Conservation (phyloP, 2,113 vertebrate genomes). For the Bothrops jararaca region DNA sequence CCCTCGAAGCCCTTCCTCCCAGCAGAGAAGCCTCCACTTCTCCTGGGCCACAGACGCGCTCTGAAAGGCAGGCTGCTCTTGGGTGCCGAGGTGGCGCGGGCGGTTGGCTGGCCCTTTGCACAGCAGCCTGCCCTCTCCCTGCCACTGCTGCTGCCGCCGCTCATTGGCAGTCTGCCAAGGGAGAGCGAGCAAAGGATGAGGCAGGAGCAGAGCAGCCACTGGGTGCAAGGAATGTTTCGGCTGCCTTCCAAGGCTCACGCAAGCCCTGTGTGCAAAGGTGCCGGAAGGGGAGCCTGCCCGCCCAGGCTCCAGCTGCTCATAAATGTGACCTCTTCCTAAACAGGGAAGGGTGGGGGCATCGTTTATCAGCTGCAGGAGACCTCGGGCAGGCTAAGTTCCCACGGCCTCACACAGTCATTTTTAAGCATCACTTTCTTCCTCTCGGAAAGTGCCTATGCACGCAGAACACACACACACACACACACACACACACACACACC, state of each 20-base stretch:
- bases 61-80: not conserved
- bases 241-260: not conserved
- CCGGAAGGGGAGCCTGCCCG: not conserved
- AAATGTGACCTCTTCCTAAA: not conserved
- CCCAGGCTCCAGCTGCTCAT: not conserved
- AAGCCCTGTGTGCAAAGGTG: not conserved
- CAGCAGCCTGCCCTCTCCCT: not conserved
- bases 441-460: not conserved
- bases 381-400: not conserved
- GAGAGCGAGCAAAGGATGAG: not conserved
- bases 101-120: not conserved
- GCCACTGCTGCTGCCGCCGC: not conserved
- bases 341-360: not conserved
- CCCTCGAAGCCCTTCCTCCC: constrained; percentile 28
- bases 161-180: not conserved
- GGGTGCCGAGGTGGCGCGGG: not conserved
- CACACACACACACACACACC: not conserved
- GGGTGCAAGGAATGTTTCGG: not conserved
- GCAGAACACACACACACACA: not conserved
- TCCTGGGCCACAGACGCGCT: not conserved
- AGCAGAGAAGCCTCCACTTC: not conserved
- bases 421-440: not conserved
- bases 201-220: not conserved
- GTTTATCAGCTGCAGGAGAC: not conserved
- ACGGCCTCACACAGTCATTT: not conserved